Evolutionary conservation across 2,888 invertebrate genomes (phyloP).

Genomic region (Nomada ruficornis): DNA sequence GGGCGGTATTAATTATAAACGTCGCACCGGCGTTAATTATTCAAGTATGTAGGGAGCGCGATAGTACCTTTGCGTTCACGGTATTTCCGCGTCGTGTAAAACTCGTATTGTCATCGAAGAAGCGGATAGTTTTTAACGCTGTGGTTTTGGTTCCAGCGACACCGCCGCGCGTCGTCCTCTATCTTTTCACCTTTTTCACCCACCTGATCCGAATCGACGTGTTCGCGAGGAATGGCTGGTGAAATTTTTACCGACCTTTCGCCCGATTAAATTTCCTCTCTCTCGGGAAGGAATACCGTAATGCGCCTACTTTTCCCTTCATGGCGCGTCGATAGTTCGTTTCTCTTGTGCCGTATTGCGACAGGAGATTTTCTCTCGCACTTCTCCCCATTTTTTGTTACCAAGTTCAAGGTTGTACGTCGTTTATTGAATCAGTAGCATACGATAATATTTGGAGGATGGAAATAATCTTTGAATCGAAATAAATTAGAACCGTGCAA

Average conservation of each 20-base stretch:
- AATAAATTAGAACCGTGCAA: not conserved
- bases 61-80: slow-evolving; percentile 14
- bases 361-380: not conserved
- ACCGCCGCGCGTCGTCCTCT: slow-evolving; percentile 7
- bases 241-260: slow-evolving; percentile 40
- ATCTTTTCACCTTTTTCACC: not conserved
- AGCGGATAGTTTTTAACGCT: slow-evolving; percentile 25
- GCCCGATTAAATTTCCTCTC: slow-evolving; percentile 39
- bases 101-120: slow-evolving; percentile 17
- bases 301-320: not conserved
- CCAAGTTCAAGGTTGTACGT: not conserved
- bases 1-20: slow-evolving; percentile 70
- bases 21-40: slow-evolving; percentile 64
- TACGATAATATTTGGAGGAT: not conserved
- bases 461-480: not conserved
- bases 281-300: not conserved
- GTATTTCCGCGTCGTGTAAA: not conserved
- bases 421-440: not conserved
- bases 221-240: slow-evolving; percentile 15
- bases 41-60: slow-evolving; percentile 46
- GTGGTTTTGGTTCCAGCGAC: slow-evolving; percentile 15
- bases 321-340: slow-evolving; percentile 22
- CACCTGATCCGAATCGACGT: not conserved
- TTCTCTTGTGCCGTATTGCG: slow-evolving; percentile 2
- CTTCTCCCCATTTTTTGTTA: not conserved